phyloP scores from a whole-genome alignment of 2,888 invertebrate genomes.

The Odontothrips loti region DNA sequence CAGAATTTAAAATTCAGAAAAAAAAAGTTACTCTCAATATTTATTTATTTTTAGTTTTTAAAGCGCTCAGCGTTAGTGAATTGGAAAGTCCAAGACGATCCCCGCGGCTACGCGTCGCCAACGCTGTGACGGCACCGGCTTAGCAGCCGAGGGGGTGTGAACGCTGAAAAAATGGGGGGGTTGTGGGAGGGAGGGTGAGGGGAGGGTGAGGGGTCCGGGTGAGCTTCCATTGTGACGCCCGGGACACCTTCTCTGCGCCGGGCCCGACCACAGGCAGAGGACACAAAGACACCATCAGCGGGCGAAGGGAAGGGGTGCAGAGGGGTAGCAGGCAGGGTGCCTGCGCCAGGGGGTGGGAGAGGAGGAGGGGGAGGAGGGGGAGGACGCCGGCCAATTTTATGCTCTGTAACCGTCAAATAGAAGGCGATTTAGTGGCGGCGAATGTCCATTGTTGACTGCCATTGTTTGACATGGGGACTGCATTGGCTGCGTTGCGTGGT shows the following conservation, averaged over 20 bases:
- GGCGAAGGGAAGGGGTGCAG: neutral
- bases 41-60: too few species aligned
- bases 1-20: neutral
- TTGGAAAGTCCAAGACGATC: too few species aligned
- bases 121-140: too few species aligned
- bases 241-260: neutral
- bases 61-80: too few species aligned
- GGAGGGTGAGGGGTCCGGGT: neutral
- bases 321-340: neutral
- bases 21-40: neutral
- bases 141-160: too few species aligned
- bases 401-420: slow-evolving; percentile 26
- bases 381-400: slow-evolving; percentile 7
- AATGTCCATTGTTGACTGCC: slow-evolving; percentile 16
- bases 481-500: neutral
- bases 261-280: neutral
- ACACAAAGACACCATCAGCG: neutral
- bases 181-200: neutral
- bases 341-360: neutral
- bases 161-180: neutral
- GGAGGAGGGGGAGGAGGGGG: neutral
- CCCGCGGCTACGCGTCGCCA: too few species aligned
- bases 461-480: slow-evolving; percentile 15
- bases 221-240: neutral
- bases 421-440: slow-evolving; percentile 22